A percentile compares a stretch with the other conserved stretches of the same genome.
Evolutionary conservation across 1,140 invertebrate genomes (phyloP).

Genomic region (Achroia grisella): DNA sequence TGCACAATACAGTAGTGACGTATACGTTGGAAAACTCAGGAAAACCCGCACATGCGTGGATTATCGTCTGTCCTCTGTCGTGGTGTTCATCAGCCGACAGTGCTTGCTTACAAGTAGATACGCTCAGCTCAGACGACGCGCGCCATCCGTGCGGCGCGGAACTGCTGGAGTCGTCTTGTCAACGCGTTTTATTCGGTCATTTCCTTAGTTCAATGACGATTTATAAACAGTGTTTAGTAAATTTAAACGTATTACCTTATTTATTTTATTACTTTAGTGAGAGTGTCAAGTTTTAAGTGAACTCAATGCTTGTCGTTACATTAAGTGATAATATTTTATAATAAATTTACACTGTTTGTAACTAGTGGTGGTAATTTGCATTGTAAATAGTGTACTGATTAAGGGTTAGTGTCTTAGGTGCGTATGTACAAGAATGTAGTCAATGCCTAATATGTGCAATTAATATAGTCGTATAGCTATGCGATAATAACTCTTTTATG

Average conservation of each 20-base stretch:
- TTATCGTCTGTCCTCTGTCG: constrained; percentile 18
- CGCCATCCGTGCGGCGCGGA: constrained; percentile 38
- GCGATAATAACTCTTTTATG: not conserved
- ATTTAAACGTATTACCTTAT: not conserved
- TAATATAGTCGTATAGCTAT: too few species aligned
- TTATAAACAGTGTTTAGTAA: not conserved
- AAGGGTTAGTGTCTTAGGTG: too few species aligned
- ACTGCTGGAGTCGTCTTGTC: constrained; percentile 36
- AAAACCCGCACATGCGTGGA: constrained; percentile 54
- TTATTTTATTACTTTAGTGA: not conserved
- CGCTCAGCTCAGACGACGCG: constrained; percentile 42
- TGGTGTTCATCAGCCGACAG: constrained; percentile 21
- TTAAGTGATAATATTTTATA: too few species aligned
- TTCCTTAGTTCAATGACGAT: not conserved
- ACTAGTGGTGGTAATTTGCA: constrained; percentile 25
- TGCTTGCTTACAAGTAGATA: constrained; percentile 10
- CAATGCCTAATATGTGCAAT: constrained; percentile 36
- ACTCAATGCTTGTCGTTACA: too few species aligned
- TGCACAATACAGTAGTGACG: constrained; percentile 30
- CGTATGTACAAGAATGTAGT: constrained; percentile 16
- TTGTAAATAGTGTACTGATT: constrained; percentile 22
- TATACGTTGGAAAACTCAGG: constrained; percentile 42
- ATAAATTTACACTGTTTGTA: not conserved
- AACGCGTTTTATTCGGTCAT: constrained; percentile 1
- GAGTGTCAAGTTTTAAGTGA: too few species aligned